Percentiles rank a stretch among this genome's conserved stretches.
These are phyloP conservation scores for Bombycilla garrulus DNA, from an alignment of 2,113 vertebrate genomes.

Conservation along the genomic window DNA sequence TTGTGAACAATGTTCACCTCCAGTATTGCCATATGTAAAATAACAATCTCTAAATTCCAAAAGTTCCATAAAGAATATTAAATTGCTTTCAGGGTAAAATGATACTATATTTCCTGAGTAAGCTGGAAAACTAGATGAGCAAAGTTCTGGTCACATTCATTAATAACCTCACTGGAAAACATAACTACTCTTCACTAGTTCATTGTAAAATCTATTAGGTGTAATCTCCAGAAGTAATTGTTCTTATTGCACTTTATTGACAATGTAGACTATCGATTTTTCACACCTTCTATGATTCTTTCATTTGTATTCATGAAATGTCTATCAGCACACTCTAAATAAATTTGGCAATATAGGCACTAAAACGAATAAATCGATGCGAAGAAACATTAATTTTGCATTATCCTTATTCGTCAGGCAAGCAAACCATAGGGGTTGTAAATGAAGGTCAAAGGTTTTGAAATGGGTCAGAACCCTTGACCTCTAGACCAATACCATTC, in stretches of 20 bases:
- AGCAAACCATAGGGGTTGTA: constrained; percentile 80
- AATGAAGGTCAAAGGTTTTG: constrained; percentile 91
- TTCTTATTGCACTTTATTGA: constrained; percentile 82
- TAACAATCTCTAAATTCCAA: neutral
- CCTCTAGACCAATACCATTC: constrained; percentile 85
- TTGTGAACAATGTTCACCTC: neutral
- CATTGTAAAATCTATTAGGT: constrained; percentile 80
- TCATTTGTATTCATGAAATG: constrained; percentile 99
- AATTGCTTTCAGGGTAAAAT: neutral
- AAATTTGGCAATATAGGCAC: constrained; percentile 91
- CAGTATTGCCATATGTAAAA: neutral
- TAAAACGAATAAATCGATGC: constrained; percentile 90
- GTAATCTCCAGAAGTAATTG: constrained; percentile 79
- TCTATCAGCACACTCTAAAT: constrained; percentile 89
- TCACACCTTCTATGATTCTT: constrained; percentile 92
- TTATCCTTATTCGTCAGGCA: constrained; percentile 92
- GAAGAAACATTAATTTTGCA: constrained; percentile 97
- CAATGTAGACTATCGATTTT: constrained; percentile 84
- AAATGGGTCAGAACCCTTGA: constrained; percentile 90
- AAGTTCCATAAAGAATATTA: neutral
- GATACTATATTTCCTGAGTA: neutral
- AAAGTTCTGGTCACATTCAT: constrained; percentile 55
- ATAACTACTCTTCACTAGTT: constrained; percentile 73
- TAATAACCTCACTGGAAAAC: constrained; percentile 69
- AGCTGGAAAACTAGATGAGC: constrained; percentile 56